A percentile compares a stretch with the other conserved stretches of the same genome.
phyloP scores from a whole-genome alignment of 2,797 vertebrate species.

The Myotis findleyi region DNA sequence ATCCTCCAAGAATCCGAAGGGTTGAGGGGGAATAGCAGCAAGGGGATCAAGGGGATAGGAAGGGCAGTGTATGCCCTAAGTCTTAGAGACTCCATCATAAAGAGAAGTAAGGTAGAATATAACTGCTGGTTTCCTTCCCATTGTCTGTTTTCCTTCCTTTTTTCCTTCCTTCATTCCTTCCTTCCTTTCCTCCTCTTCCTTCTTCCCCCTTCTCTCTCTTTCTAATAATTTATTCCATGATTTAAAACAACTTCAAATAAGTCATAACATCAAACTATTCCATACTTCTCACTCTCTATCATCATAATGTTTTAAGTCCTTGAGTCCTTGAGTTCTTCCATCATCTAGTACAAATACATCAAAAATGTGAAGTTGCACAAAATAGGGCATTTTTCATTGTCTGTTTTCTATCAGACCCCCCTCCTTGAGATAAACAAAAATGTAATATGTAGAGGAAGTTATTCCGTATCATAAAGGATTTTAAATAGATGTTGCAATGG shows the following conservation, averaged over 20 bases:
- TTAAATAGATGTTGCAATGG: not conserved
- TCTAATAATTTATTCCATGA: not conserved
- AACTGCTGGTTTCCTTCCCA: not conserved
- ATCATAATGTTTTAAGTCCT: not conserved
- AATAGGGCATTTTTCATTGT: not conserved
- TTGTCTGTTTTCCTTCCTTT: not conserved
- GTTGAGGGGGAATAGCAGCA: not conserved
- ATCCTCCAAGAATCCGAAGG: not conserved
- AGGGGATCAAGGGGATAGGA: no score
- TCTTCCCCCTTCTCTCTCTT: no score
- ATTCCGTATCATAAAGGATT: not conserved
- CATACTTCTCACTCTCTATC: not conserved
- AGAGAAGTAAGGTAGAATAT: not conserved
- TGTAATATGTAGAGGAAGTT: not conserved
- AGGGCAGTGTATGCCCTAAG: not conserved
- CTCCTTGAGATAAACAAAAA: conserved; percentile 19
- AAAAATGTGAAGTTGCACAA: not conserved
- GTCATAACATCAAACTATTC: not conserved
- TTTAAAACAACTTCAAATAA: not conserved
- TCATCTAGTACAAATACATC: not conserved
- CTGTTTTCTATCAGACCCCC: not conserved
- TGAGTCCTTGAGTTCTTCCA: not conserved
- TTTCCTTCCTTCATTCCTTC: no score
- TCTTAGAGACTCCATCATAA: not conserved
- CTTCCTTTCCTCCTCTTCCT: no score